A percentile compares a stretch with the other conserved stretches of the same genome.
Conservation (phyloP, 2,888 invertebrate species). For the Nemotelus nigrinus region DNA sequence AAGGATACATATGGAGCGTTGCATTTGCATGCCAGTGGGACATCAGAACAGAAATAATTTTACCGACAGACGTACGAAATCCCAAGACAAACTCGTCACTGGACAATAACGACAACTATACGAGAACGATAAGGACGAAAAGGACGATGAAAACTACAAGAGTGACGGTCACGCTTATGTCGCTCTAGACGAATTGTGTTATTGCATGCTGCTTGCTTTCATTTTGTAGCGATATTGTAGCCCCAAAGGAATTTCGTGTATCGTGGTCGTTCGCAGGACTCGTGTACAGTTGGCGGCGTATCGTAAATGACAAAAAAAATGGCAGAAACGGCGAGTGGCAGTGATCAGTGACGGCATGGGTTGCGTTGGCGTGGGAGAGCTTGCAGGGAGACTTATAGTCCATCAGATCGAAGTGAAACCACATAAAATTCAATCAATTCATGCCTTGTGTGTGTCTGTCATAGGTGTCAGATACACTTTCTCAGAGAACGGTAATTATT, state of each 20-base stretch:
- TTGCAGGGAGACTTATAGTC: too few species aligned
- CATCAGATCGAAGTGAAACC: background rate
- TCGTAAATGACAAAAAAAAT: too few species aligned
- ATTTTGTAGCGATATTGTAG: constrained; percentile 42
- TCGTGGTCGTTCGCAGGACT: constrained; percentile 1
- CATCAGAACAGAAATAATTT: constrained; percentile 48
- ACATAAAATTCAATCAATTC: constrained; percentile 13
- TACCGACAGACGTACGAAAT: constrained; percentile 47
- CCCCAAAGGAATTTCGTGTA: constrained; percentile 46
- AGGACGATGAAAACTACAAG: background rate
- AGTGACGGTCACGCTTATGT: background rate
- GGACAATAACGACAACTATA: constrained; percentile 6
- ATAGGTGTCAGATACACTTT: too few species aligned
- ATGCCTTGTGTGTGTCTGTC: too few species aligned
- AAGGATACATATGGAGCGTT: background rate
- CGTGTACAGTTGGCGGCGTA: background rate
- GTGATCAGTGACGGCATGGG: too few species aligned
- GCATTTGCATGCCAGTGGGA: constrained; percentile 47
- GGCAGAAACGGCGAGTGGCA: too few species aligned
- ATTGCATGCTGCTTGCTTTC: constrained; percentile 45
- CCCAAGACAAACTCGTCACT: constrained; percentile 34
- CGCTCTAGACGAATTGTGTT: constrained; percentile 21
- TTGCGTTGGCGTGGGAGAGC: too few species aligned
- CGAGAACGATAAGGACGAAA: constrained; percentile 18
- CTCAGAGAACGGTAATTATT: too few species aligned